Evolutionary conservation across 2,113 vertebrate genomes (phyloP).

Genomic region (Zosterops hypoxanthus): DNA sequence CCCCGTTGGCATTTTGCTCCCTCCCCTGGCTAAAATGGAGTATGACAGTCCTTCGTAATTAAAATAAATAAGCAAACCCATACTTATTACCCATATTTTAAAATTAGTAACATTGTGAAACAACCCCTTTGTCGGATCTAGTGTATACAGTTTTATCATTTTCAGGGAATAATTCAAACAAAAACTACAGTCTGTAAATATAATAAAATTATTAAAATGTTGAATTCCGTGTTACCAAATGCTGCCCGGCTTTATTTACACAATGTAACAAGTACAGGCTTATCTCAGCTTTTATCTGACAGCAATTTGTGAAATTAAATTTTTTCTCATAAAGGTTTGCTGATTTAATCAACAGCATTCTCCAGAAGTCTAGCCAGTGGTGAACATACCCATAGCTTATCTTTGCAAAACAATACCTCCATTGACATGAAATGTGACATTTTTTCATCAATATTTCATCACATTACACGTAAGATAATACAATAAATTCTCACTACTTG

Average conservation of each 20-base stretch:
- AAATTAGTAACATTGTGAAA: background rate
- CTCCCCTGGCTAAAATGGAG: background rate
- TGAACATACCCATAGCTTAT: background rate
- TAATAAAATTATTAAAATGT: background rate
- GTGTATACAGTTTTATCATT: rapidly evolving
- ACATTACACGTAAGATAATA: background rate
- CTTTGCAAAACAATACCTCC: conserved; percentile 33
- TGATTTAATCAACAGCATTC: conserved; percentile 29
- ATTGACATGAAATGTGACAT: conserved; percentile 7
- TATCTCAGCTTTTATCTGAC: background rate
- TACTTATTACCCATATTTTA: background rate
- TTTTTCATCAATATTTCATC: conserved; percentile 55
- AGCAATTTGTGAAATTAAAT: conserved; percentile 31
- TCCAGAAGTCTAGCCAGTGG: background rate
- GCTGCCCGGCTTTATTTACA: background rate
- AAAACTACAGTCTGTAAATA: background rate
- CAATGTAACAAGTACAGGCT: background rate
- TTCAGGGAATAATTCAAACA: background rate
- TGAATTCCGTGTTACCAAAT: background rate
- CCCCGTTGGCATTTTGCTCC: background rate
- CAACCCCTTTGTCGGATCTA: background rate
- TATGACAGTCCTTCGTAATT: rapidly evolving
- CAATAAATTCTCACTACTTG: conserved; percentile 39
- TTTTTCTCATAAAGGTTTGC: conserved; percentile 17
- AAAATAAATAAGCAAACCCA: rapidly evolving